phyloP scores from a whole-genome alignment of 2,797 vertebrate genomes.

The Hippoglossus hippoglossus region DNA sequence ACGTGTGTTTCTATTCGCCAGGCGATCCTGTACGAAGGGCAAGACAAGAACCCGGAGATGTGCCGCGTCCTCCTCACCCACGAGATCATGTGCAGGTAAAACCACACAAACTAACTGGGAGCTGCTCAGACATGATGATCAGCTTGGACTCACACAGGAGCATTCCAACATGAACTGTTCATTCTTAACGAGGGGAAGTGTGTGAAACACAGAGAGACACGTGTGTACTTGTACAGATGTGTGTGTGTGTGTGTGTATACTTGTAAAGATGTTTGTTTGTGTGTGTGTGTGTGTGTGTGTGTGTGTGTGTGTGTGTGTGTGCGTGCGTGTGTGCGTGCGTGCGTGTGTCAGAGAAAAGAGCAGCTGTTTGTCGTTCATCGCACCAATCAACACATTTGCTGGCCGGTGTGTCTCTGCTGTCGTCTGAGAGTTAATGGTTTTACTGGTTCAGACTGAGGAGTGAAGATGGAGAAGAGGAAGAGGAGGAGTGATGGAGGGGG shows the following conservation, averaged over 20 bases:
- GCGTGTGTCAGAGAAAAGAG: slow-evolving; percentile 32
- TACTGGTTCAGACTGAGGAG: slow-evolving; percentile 53
- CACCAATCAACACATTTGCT: slow-evolving; percentile 76
- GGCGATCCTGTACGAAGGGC: slow-evolving; percentile 93
- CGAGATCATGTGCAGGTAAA: slow-evolving; percentile 97
- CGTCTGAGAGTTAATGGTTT: slow-evolving; percentile 59
- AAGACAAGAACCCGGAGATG: slow-evolving; percentile 96
- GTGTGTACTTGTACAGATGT: background rate
- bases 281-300: slow-evolving; percentile 2
- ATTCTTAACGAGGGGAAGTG: too few relatives aligned
- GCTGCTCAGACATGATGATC: too few relatives aligned
- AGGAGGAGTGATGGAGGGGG: background rate
- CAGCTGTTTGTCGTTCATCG: slow-evolving; percentile 65
- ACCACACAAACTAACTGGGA: background rate
- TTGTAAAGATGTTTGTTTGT: background rate
- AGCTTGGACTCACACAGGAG: too few relatives aligned
- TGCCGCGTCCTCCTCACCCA: slow-evolving; percentile 93
- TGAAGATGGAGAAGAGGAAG: slow-evolving; percentile 25
- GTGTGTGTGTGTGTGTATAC: background rate
- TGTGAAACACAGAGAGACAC: too few relatives aligned
- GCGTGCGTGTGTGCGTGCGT: slow-evolving; percentile 22
- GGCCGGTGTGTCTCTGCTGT: slow-evolving; percentile 47
- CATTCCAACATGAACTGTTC: background rate
- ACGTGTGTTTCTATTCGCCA: slow-evolving; percentile 58
- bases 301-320: slow-evolving; percentile 9